phyloP scores from a whole-genome alignment of 1,140 invertebrate species.

The Drosophila teissieri region DNA sequence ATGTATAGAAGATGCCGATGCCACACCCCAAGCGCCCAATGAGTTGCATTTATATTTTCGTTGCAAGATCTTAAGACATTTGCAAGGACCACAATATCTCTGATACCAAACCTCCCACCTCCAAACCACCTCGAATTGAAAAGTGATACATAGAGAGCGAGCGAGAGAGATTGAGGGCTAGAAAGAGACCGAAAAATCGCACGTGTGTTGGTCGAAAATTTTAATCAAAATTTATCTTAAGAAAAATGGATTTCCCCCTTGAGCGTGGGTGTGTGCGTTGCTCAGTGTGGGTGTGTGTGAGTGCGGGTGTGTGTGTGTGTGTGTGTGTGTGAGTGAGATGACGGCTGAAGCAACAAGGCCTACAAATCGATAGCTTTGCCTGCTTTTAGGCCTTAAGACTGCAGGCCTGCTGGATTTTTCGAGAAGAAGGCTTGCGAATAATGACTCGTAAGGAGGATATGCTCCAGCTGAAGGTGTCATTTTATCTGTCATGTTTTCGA shows the following conservation, averaged over 20 bases:
- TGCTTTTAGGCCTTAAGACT: constrained; percentile 66
- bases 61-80: constrained; percentile 78
- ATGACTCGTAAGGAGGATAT: constrained; percentile 61
- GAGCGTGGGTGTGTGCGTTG: not conserved
- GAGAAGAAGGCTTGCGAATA: constrained; percentile 43
- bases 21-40: constrained; percentile 21
- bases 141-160: constrained; percentile 51
- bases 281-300: not conserved
- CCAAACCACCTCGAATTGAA: constrained; percentile 1
- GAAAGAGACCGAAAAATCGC: constrained; percentile 30
- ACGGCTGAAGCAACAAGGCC: constrained; percentile 47
- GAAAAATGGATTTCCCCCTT: constrained; percentile 66
- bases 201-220: constrained; percentile 72
- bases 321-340: constrained; percentile 57
- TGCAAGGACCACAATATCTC: not conserved
- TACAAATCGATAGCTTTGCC: constrained; percentile 69
- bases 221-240: constrained; percentile 82
- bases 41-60: constrained; percentile 23
- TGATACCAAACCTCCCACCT: not conserved
- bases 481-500: constrained; percentile 8
- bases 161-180: constrained; percentile 11
- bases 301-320: not conserved
- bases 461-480: constrained; percentile 10
- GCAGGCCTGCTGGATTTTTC: constrained; percentile 25
- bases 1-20: constrained; percentile 54